Evolutionary conservation across 2,888 invertebrate species (phyloP).

Genomic region (Pristionchus exspectatus): DNA sequence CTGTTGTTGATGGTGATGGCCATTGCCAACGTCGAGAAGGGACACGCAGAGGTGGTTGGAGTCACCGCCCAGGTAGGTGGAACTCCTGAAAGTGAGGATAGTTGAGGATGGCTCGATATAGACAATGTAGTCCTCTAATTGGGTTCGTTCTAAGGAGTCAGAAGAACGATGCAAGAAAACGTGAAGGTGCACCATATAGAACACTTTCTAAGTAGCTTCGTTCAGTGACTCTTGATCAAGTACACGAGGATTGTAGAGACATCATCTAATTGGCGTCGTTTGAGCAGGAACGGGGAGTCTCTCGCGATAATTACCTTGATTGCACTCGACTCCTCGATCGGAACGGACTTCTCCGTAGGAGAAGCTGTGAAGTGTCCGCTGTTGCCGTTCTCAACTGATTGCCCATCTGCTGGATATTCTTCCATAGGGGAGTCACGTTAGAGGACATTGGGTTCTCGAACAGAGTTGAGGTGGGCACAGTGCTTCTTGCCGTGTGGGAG

Average conservation of each 20-base stretch:
- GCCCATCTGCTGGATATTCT: conserved; percentile 75
- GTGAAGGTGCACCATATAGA: no score
- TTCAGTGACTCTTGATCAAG: no score
- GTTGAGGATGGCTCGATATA: neutral
- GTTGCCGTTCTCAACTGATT: conserved; percentile 71
- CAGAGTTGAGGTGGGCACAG: conserved; percentile 50
- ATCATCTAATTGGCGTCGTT: neutral
- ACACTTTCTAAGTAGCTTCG: no score
- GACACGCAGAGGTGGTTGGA: conserved; percentile 52
- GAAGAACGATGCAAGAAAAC: no score
- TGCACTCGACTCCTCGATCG: conserved; percentile 68
- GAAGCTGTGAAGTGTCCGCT: conserved; percentile 69
- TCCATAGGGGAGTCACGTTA: conserved; percentile 69
- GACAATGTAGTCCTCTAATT: neutral
- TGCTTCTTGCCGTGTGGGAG: conserved; percentile 41
- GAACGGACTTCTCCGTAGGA: conserved; percentile 73
- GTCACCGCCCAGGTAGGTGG: conserved; percentile 51
- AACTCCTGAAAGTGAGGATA: neutral
- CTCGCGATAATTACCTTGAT: conserved; percentile 63
- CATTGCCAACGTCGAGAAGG: conserved; percentile 45
- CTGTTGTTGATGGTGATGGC: conserved; percentile 17
- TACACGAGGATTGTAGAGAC: no score
- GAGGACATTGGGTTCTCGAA: conserved; percentile 58
- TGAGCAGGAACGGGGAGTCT: neutral
- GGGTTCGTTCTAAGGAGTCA: neutral